phyloP scores from a whole-genome alignment of 2,113 vertebrate species.

The Orthonyx spaldingii region DNA sequence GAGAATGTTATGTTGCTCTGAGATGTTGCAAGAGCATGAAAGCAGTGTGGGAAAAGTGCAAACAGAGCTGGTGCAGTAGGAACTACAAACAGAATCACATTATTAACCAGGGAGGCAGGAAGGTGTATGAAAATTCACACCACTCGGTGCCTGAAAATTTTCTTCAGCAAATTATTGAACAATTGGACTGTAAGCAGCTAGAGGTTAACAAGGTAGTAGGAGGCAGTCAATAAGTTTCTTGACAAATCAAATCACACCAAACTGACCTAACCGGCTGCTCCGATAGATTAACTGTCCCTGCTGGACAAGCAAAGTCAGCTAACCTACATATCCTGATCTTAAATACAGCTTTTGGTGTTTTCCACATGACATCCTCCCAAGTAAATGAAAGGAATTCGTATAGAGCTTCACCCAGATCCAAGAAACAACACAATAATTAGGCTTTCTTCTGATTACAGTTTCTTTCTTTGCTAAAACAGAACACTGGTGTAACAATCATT shows the following conservation, averaged over 20 bases:
- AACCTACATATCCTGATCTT: background rate
- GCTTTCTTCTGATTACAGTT: background rate
- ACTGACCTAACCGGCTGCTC: background rate
- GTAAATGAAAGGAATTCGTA: background rate
- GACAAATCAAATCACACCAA: background rate
- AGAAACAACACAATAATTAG: background rate
- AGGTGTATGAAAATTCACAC: background rate
- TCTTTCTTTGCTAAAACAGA: background rate
- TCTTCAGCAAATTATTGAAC: slow-evolving; percentile 11
- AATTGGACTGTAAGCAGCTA: background rate
- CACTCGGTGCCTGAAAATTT: background rate
- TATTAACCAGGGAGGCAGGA: background rate
- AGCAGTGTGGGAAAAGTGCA: slow-evolving; percentile 25
- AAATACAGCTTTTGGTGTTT: background rate
- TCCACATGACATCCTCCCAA: background rate
- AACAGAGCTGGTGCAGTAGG: background rate
- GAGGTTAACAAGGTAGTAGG: background rate
- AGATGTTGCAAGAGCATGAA: slow-evolving; percentile 45
- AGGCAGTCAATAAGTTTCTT: background rate
- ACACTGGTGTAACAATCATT: background rate
- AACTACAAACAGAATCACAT: background rate
- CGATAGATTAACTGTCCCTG: background rate
- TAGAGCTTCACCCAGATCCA: background rate
- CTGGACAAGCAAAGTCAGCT: background rate
- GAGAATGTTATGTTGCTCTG: background rate